Percentiles rank a stretch among this genome's conserved stretches.
phyloP scores from a whole-genome alignment of 2,888 invertebrate species.

The Carterocephalus palaemon region DNA sequence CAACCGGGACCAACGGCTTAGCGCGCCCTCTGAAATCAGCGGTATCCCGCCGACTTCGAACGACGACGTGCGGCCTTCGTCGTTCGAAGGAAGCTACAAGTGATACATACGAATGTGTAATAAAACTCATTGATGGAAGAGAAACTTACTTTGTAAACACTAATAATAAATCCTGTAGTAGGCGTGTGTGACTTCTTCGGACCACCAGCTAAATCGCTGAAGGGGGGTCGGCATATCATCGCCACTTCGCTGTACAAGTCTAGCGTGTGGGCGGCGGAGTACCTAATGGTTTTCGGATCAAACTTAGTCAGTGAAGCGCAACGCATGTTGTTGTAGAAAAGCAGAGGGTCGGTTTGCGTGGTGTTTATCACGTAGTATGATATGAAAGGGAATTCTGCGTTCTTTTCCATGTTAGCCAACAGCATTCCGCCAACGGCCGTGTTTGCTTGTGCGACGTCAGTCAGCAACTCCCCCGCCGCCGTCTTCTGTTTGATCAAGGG shows the following conservation, averaged over 20 bases:
- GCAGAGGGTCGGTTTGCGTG: conserved; percentile 89
- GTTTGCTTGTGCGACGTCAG: conserved; percentile 85
- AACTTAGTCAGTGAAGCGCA: conserved; percentile 91
- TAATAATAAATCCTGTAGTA: conserved; percentile 93
- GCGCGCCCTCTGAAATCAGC: too few species aligned
- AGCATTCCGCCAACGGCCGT: conserved; percentile 90
- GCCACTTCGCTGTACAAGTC: conserved; percentile 95
- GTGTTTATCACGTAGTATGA: conserved; percentile 94
- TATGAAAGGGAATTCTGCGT: conserved; percentile 94
- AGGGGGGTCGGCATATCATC: conserved; percentile 92
- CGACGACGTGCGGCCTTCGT: too few species aligned
- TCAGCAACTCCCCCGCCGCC: conserved; percentile 87
- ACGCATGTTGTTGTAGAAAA: conserved; percentile 91
- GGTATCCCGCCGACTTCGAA: too few species aligned
- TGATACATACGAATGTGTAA: too few species aligned
- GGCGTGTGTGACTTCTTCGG: conserved; percentile 88
- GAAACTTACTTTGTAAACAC: conserved; percentile 86
- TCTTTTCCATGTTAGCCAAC: conserved; percentile 93
- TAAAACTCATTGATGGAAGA: neutral
- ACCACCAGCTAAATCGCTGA: conserved; percentile 86
- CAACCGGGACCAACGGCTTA: too few species aligned
- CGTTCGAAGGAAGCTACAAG: too few species aligned
- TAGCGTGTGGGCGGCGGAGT: conserved; percentile 92
- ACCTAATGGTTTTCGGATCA: conserved; percentile 86
- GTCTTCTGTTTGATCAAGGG: conserved; percentile 88